These are phyloP conservation scores for Ornithoptera alexandrae DNA, from an alignment of 2,888 invertebrate genomes.

Conservation along the genomic window DNA sequence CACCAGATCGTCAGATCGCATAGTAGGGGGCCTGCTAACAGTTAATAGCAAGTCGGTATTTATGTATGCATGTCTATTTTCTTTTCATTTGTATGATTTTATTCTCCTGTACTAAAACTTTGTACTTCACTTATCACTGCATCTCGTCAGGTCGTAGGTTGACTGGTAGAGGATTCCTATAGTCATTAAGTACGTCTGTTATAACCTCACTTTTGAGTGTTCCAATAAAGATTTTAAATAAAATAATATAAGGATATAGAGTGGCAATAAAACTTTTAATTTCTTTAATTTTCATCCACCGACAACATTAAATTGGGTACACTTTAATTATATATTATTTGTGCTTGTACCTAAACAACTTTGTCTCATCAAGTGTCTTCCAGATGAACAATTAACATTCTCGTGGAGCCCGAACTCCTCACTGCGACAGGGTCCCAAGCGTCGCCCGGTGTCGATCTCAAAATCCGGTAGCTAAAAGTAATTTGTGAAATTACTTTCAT, in stretches of 20 bases:
- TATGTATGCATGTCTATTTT: too few relatives aligned
- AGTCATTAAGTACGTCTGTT: too few relatives aligned
- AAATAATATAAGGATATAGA: not conserved
- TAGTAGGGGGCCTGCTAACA: too few relatives aligned
- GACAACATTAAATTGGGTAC: constrained; percentile 47
- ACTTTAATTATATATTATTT: constrained; percentile 47
- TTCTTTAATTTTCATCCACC: constrained; percentile 48
- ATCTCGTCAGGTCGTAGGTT: too few relatives aligned
- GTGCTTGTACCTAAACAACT: constrained; percentile 53
- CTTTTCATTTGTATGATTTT: too few relatives aligned
- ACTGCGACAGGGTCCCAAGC: constrained; percentile 53
- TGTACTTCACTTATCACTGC: too few relatives aligned
- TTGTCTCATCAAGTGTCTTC: constrained; percentile 46
- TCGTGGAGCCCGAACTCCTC: constrained; percentile 21
- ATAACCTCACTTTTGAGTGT: too few relatives aligned
- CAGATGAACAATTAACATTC: constrained; percentile 6
- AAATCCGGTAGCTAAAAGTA: constrained; percentile 77
- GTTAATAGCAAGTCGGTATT: too few relatives aligned
- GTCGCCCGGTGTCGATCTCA: constrained; percentile 59
- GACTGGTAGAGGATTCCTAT: too few relatives aligned
- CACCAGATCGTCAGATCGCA: too few relatives aligned
- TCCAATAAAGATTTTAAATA: not conserved
- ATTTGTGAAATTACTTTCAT: constrained; percentile 80
- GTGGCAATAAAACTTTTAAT: constrained; percentile 8
- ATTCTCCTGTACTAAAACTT: too few relatives aligned